Evolutionary conservation across 2,113 vertebrate species (phyloP).

Genomic region (Cepphus grylle): DNA sequence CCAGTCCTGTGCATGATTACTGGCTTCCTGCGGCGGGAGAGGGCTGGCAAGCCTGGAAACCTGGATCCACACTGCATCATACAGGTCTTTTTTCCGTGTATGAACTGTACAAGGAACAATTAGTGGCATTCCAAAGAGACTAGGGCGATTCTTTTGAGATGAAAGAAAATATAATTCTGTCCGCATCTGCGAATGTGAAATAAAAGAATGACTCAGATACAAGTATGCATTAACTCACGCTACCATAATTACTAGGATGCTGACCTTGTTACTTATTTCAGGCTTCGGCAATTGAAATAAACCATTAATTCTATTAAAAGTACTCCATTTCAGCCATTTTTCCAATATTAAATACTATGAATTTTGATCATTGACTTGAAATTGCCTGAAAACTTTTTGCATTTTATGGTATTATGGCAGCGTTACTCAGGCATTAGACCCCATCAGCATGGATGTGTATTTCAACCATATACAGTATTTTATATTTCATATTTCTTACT

Average conservation of each 20-base stretch:
- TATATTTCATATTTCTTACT: neutral
- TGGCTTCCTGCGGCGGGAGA: constrained; percentile 96
- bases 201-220: neutral
- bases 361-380: neutral
- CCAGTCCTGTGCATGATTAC: constrained; percentile 98
- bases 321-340: neutral
- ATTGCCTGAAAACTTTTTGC: neutral
- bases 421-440: neutral
- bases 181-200: constrained; percentile 81
- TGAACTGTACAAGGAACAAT: constrained; percentile 95
- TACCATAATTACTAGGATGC: neutral
- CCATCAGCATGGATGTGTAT: neutral
- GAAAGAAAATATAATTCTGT: constrained; percentile 97
- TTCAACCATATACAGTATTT: neutral
- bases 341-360: neutral
- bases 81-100: constrained; percentile 92
- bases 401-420: fast-evolving
- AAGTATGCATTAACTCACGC: neutral
- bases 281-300: neutral
- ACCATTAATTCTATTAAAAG: neutral
- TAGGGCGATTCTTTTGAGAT: constrained; percentile 96
- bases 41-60: constrained; percentile 95
- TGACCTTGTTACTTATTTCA: neutral
- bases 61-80: constrained; percentile 96
- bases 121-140: constrained; percentile 95